Conservation (phyloP, 2,888 invertebrate species). For the Melanostoma scalare region DNA sequence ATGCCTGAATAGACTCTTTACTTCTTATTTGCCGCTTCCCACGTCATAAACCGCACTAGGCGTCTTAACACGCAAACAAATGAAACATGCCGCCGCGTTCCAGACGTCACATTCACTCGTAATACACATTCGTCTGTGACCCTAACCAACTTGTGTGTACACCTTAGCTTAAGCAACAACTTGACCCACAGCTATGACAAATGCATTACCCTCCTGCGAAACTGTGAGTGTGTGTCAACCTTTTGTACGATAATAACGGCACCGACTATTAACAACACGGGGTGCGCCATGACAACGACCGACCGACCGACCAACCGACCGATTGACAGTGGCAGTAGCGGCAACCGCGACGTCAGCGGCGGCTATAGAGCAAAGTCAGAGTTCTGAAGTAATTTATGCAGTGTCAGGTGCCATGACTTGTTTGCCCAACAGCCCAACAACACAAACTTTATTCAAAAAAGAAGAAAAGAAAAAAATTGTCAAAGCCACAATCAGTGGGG, state of each 20-base stretch:
- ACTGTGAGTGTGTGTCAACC: conserved; percentile 46
- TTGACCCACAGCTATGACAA: conserved; percentile 66
- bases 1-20: not conserved
- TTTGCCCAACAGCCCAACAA: conserved; percentile 33
- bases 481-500: conserved; percentile 27
- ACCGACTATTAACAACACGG: conserved; percentile 11
- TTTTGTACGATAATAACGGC: conserved; percentile 28
- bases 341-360: not conserved
- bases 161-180: conserved; percentile 53
- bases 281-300: conserved; percentile 26
- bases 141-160: conserved; percentile 39
- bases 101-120: conserved; percentile 43
- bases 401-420: conserved; percentile 69
- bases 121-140: conserved; percentile 51
- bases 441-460: not conserved
- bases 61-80: conserved; percentile 20
- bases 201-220: conserved; percentile 24
- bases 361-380: conserved; percentile 15
- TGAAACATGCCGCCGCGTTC: conserved; percentile 29
- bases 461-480: conserved; percentile 25
- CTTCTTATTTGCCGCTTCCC: conserved; percentile 33
- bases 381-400: conserved; percentile 58
- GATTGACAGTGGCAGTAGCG: not conserved
- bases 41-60: conserved; percentile 32
- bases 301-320: not conserved